Base-by-base conservation (phyloP, 2,888 invertebrate species). In the Deilephila elpenor region DNA sequence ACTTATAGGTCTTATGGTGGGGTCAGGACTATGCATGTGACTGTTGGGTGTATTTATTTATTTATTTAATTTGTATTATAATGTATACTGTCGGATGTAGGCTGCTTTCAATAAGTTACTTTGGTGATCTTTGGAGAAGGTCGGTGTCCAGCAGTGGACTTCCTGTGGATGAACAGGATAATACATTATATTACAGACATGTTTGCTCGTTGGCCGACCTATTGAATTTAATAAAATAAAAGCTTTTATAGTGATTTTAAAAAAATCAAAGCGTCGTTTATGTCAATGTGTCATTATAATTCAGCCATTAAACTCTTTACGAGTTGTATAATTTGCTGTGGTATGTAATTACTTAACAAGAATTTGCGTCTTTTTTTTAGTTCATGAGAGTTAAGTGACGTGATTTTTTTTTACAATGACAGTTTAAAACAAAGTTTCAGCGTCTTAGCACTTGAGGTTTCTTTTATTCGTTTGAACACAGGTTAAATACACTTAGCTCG, bases 221-320 rank as follows among this genome's bases (percentile, higher is more conserved):
- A 25, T 25, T 25, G 25, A 25, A 25, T 25, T 61, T 61, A 32
- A 8, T 8, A 25, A 3, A 32, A 14, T 44, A 44, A 44, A 14
- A 2, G 1, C 14, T 14, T 44, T 44, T 14, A 44, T n/a, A 56
- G 17, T 1, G 5, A n/a, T 44, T 44, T 14, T 14, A 44, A 3
- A 44, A 11, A 11, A 44, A 44, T 44, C 11, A 44, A 11, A 44
- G 44, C 44, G 3, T 44, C 44, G 14, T 11, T 44, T 1, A 56
- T n/a, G 56, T 56, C 56, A 56, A 56, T 56, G n/a, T 56, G 56
- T 56, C 56, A 56, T 56, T 56, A 56, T 56, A 56, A 56, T n/a
- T 56, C n/a, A 56, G 6, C 17, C 56, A 56, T 56, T 56, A n/a
- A 29, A 17, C 60, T 61, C 14, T 5, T 25, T 29, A 6, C 14